Evolutionary conservation across 92 coral and sea anemone genomes (phyloP).

Genomic region (Nematostella vectensis): DNA sequence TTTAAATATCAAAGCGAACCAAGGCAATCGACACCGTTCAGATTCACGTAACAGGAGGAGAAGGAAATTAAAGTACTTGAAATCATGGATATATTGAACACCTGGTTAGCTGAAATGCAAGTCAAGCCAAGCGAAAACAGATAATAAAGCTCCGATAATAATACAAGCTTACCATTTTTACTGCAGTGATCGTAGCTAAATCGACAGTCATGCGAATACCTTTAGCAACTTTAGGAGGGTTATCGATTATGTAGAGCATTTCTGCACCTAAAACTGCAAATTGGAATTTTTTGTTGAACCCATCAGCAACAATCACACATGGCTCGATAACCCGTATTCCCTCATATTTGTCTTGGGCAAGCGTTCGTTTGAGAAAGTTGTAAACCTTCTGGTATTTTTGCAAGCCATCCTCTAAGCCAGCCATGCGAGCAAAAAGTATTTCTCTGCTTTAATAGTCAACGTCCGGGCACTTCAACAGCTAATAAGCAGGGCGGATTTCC

Average conservation of each 20-base stretch:
- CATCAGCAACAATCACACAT: conserved; percentile 77
- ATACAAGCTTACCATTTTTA: conserved; percentile 69
- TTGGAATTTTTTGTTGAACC: conserved; percentile 81
- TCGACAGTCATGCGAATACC: conserved; percentile 71
- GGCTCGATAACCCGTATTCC: conserved; percentile 91
- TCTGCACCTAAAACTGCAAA: conserved; percentile 87
- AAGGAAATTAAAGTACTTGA: too few relatives aligned
- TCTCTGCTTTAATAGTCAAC: too few relatives aligned
- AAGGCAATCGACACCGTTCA: too few relatives aligned
- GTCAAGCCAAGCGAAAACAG: too few relatives aligned
- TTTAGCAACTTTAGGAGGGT: conserved; percentile 78
- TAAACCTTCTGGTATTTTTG: conserved; percentile 94
- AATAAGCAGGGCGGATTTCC: too few relatives aligned
- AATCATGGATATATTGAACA: too few relatives aligned
- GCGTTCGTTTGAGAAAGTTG: conserved; percentile 78
- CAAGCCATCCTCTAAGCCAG: conserved; percentile 46
- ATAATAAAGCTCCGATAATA: too few relatives aligned
- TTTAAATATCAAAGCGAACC: too few relatives aligned
- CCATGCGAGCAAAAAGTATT: not conserved
- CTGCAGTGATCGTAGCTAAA: conserved; percentile 65
- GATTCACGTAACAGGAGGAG: too few relatives aligned
- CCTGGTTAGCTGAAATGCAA: too few relatives aligned
- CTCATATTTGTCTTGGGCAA: conserved; percentile 71
- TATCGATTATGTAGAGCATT: conserved; percentile 82
- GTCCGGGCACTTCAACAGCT: too few relatives aligned